These are phyloP conservation scores for Stigmatopora argus DNA, from an alignment of 2,113 vertebrate genomes.

Conservation along the genomic window DNA sequence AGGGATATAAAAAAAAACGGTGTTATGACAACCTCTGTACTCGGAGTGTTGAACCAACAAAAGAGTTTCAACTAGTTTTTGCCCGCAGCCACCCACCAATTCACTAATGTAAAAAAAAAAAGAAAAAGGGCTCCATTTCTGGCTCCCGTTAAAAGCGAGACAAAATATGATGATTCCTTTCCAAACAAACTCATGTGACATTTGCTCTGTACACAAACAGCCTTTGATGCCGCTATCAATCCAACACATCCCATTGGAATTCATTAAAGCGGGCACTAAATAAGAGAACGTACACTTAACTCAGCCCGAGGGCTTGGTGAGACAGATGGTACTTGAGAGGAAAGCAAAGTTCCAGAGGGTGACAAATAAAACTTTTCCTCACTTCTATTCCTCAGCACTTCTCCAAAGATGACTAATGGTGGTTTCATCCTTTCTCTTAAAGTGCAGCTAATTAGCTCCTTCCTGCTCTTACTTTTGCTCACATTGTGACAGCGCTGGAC, in stretches of 20 bases:
- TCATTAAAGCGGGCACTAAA: neutral
- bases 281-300: neutral
- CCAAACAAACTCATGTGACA: neutral
- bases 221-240: neutral
- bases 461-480: conserved; percentile 34
- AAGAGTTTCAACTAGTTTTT: neutral
- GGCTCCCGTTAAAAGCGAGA: neutral
- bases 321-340: neutral
- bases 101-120: neutral
- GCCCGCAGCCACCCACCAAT: neutral
- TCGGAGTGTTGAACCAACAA: neutral
- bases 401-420: neutral
- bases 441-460: conserved; percentile 47
- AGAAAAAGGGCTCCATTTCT: neutral
- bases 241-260: neutral
- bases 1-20: too few species aligned
- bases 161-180: neutral
- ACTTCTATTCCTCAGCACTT: neutral
- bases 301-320: neutral
- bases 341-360: neutral
- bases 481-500: conserved; percentile 19
- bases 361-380: conserved; percentile 1
- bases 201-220: neutral
- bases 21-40: too few species aligned
- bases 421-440: conserved; percentile 5